These are phyloP conservation scores for Tromatobia lineatoria DNA, from an alignment of 2,888 invertebrate species.

Conservation along the genomic window DNA sequence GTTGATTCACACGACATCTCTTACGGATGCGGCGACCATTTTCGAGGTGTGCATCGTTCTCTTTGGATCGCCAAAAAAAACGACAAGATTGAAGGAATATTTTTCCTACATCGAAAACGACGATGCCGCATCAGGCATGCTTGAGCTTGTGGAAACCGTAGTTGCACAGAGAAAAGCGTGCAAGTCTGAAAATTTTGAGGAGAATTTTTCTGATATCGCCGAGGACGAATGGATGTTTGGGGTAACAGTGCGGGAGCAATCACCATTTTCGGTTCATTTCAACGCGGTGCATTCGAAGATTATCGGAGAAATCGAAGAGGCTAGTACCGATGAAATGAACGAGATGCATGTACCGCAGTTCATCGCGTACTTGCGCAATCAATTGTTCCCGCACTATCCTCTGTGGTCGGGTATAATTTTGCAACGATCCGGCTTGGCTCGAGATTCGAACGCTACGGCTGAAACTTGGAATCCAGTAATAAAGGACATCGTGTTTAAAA, in stretches of 20 bases:
- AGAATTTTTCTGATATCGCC: not conserved
- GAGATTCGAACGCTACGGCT: slow-evolving; percentile 25
- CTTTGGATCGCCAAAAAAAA: slow-evolving; percentile 4
- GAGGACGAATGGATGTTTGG: slow-evolving; percentile 17
- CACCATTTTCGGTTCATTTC: slow-evolving; percentile 10
- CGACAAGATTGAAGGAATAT: not conserved
- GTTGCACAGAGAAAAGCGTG: not conserved
- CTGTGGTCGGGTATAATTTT: slow-evolving; percentile 18
- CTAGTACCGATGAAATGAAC: not conserved
- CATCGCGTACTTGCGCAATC: not conserved
- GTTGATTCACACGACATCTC: slow-evolving; percentile 14
- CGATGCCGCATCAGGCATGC: not conserved
- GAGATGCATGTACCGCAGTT: not conserved
- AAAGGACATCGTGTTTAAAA: slow-evolving; percentile 12
- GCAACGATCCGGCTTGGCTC: slow-evolving; percentile 3
- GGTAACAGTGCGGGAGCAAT: not conserved
- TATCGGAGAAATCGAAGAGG: not conserved
- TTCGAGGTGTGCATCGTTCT: slow-evolving; percentile 2
- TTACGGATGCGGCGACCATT: not conserved
- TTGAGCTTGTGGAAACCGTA: not conserved
- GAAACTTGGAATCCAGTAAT: slow-evolving; percentile 2
- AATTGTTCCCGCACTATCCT: slow-evolving; percentile 20
- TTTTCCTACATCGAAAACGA: not conserved
- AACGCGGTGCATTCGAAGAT: not conserved
- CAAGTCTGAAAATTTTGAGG: not conserved